Base-by-base conservation (phyloP, 2,888 invertebrate species). In the Andricus quercusramuli region DNA sequence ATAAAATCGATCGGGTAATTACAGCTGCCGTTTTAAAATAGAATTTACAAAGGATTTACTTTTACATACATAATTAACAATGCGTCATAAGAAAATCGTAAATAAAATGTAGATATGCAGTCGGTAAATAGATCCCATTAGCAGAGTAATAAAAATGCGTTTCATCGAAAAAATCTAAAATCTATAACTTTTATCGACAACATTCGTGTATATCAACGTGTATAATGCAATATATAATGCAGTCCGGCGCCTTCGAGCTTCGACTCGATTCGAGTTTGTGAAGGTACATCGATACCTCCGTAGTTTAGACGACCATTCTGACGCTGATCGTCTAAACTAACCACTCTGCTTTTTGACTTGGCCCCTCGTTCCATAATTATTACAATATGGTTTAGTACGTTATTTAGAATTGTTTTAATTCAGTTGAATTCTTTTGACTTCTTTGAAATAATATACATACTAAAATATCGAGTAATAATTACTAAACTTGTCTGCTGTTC, bases 21-120 rank as follows among this genome's bases (percentile, higher is more conserved):
- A 79, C 82, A 77, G 80, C 84, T 87, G 85, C 88, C 51, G 51
- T n/a, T 88, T 86, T 86, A 84, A 88, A 87, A 86, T 86, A 83
- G 87, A 56, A 89, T 74, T 20, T 74, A 74, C 74, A 74, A 56
- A 70, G 70, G 20, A 74, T 32, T 29, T 32, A 56, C 32, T 74
- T 74, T 56, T 56, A 56, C 74, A 51, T 56, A 56, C 56, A 51
- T 56, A 56, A 25, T 32, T 32, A 74, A 56, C 74, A 74, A 74
- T 70, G 44, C 32, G 70, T 74, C 32, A 74, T 56, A 74, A 32
- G 56, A 56, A 74, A 74, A 74, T 74, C 32, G 74, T 74, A 74
- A 74, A 74, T 56, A 74, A 56, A 74, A 56, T 74, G 74, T 74
- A 74, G 56, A 74, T 74, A 56, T 74, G 32, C 56, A 74, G 74